Evolutionary conservation across 2,113 vertebrate genomes (phyloP).

Genomic region (Oryctolagus cuniculus): mOryCun1.1 NC_091434.1:64272001-64272500

Average conservation of each 20-base stretch:
- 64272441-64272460: not conserved
- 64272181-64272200: not conserved
- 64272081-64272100: not conserved
- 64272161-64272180: not conserved
- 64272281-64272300: not conserved
- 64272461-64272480: not conserved
- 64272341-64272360: not conserved
- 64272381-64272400: not conserved
- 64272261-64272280: not conserved
- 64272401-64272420: not conserved
- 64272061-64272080: not conserved
- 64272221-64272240: slow-evolving; percentile 42
- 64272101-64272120: not conserved
- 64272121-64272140: slow-evolving; percentile 57
- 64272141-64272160: not conserved
- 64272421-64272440: not conserved
- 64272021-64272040: not conserved
- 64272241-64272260: not conserved
- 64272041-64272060: not conserved
- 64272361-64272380: not conserved
- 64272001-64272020: not conserved
- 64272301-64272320: not conserved
- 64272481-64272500: not conserved
- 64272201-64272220: not conserved
- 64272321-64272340: not conserved